These are phyloP conservation scores for Pristionchus entomophagus DNA, from an alignment of 2,888 invertebrate genomes.

Conservation along the genomic window DNA sequence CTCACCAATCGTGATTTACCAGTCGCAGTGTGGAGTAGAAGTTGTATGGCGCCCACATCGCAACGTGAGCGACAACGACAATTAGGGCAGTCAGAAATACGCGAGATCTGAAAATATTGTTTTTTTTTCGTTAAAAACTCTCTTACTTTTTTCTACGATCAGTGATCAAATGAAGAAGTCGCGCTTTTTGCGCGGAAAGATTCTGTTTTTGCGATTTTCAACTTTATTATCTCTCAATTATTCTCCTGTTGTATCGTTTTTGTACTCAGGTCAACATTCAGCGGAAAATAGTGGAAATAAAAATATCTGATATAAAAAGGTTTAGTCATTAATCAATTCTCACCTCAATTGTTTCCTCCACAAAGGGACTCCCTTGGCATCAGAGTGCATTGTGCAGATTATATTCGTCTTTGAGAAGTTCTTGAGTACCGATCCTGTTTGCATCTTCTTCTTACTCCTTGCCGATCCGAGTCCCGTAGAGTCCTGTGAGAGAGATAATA, in stretches of 20 bases:
- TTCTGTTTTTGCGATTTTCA: not conserved
- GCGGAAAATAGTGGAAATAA: too few relatives aligned
- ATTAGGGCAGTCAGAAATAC: conserved; percentile 68
- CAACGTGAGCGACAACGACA: conserved; percentile 66
- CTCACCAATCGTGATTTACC: conserved; percentile 50
- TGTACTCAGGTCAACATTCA: too few relatives aligned
- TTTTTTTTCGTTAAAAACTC: not conserved
- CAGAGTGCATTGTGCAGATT: conserved; percentile 39
- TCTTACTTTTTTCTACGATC: too few relatives aligned
- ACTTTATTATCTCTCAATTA: too few relatives aligned
- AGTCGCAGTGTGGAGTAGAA: conserved; percentile 61
- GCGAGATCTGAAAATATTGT: conserved; percentile 56
- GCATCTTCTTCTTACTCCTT: not conserved
- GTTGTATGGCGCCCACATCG: conserved; percentile 72
- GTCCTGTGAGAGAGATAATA: too few relatives aligned
- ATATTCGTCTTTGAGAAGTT: conserved; percentile 21
- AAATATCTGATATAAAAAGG: too few relatives aligned
- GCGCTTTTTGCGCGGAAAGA: not conserved
- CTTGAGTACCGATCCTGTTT: not conserved
- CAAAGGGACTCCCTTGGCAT: conserved; percentile 50
- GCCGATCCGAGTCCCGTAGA: not conserved
- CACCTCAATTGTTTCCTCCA: conserved; percentile 56
- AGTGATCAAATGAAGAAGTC: too few relatives aligned
- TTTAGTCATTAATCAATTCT: not conserved
- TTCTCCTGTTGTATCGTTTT: too few relatives aligned